Base-by-base conservation (phyloP, 2,888 invertebrate species). In the Apamea epomidion region DNA sequence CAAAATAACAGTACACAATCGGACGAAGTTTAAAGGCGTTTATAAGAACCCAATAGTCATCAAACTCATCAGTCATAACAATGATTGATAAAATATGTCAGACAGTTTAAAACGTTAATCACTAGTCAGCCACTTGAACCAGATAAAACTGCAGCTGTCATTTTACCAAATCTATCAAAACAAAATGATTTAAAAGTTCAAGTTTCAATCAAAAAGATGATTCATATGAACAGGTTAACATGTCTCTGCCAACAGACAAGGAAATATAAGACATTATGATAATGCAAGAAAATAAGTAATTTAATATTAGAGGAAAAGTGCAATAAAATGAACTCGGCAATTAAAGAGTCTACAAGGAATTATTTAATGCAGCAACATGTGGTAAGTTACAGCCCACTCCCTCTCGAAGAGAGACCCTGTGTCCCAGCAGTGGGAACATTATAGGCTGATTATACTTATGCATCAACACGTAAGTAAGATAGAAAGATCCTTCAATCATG, bases 51-150 rank as follows among this genome's bases (percentile, higher is more conserved):
- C 25, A 48, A 77, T 21, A 62, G 18, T 51, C 37, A 29, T 18
- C 5, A 32, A 18, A 45, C 18, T 71, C 10, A 21, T 32, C 32
- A 18, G 7, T 51, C n/a, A 37, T 32, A 18, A 25, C 6, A 51
- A 21, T 37, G 42, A 16, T 25, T 16, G 64, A 65, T 67, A 29
- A 29, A 29, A 78, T 65, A 64, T 48, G 12, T 18, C 58, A 45
- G 7, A 14, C 8, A 0, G 29, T 14, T n/a, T 54, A 54, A 21
- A 21, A 21, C 29, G 45, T 60, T 60, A 18, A 25, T 12, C 25
- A 42, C 65, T 45, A 69, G 21, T 81, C 32, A 81, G 81, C 18
- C 21, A 81, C 82, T 75, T 75, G 60, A 68, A 51, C n/a, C 42
- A 74, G 76, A 68, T 81, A 45, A 73, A 82, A 42, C n/a, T n/a